phyloP scores from a whole-genome alignment of 2,888 invertebrate genomes.

The Sesia apiformis region DNA sequence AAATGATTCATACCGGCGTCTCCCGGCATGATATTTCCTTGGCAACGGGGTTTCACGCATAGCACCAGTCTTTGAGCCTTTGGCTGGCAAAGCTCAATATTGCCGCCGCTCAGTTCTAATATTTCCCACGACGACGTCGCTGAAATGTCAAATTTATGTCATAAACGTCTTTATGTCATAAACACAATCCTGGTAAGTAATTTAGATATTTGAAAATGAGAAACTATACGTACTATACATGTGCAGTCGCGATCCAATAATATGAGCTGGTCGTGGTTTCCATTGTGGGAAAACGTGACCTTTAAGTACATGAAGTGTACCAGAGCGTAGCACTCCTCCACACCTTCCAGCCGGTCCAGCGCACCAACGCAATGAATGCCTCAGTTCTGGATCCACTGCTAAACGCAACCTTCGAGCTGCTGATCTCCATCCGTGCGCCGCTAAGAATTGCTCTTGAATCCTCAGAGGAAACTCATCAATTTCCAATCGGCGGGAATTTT shows the following conservation, averaged over 20 bases:
- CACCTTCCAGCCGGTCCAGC: constrained; percentile 72
- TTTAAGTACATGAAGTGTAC: constrained; percentile 75
- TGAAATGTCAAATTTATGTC: constrained; percentile 19
- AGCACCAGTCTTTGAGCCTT: constrained; percentile 60
- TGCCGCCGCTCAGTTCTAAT: constrained; percentile 58
- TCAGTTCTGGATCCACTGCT: constrained; percentile 78
- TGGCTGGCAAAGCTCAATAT: constrained; percentile 55
- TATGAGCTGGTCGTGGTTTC: constrained; percentile 75
- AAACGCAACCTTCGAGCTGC: constrained; percentile 73
- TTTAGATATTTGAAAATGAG: neutral
- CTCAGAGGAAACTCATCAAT: constrained; percentile 72
- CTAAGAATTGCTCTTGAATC: constrained; percentile 77
- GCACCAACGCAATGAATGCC: constrained; percentile 76
- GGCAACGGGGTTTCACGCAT: constrained; percentile 57
- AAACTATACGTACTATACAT: constrained; percentile 54
- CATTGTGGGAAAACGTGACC: constrained; percentile 81
- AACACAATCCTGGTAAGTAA: neutral
- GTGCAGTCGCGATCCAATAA: constrained; percentile 76
- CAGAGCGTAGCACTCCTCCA: constrained; percentile 55
- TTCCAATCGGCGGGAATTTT: constrained; percentile 69
- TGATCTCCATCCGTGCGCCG: constrained; percentile 75
- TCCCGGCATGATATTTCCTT: constrained; percentile 37
- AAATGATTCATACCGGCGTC: constrained; percentile 64
- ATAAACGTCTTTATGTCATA: neutral
- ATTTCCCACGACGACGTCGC: constrained; percentile 54